These are phyloP conservation scores for Takifugu bimaculatus DNA, from an alignment of 2,113 vertebrate species.

Conservation along the genomic window DNA sequence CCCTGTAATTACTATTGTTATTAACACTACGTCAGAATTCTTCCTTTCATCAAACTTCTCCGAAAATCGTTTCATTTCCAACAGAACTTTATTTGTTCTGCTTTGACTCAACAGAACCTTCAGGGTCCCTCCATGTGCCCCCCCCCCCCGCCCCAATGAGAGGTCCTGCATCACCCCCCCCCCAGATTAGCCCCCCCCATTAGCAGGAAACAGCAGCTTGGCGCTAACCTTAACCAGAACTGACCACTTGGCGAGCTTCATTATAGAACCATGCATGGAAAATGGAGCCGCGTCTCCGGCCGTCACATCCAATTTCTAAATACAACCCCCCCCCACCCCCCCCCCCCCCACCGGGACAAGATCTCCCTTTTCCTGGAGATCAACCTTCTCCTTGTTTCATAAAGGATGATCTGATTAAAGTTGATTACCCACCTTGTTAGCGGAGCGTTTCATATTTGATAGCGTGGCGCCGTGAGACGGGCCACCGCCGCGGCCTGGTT, in stretches of 20 bases:
- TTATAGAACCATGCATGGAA: conserved; percentile 69
- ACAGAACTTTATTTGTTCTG: too few relatives aligned
- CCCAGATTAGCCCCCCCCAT: conserved; percentile 57
- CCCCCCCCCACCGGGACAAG: too few relatives aligned
- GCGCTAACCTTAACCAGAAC: conserved; percentile 60
- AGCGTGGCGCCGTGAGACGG: conserved; percentile 39
- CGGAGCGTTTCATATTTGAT: conserved; percentile 66
- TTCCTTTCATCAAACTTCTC: too few relatives aligned
- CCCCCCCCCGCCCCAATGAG: conserved; percentile 15
- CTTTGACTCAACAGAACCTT: too few relatives aligned
- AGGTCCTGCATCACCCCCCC: not conserved
- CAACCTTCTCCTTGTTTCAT: conserved; percentile 60
- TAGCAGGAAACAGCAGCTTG: conserved; percentile 47
- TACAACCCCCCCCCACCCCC: conserved; percentile 34
- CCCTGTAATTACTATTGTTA: too few relatives aligned
- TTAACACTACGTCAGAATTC: too few relatives aligned
- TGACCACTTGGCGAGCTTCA: conserved; percentile 68
- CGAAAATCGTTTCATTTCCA: too few relatives aligned
- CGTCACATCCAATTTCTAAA: conserved; percentile 71
- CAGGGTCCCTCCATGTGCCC: not conserved
- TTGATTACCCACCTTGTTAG: conserved; percentile 74
- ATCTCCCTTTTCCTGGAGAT: too few relatives aligned
- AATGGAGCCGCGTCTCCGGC: conserved; percentile 53
- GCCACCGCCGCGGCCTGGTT: conserved; percentile 59
- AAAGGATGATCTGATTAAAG: conserved; percentile 73